Conservation (phyloP, 2,888 invertebrate species). For the Zaprionus bogoriensis region DNA sequence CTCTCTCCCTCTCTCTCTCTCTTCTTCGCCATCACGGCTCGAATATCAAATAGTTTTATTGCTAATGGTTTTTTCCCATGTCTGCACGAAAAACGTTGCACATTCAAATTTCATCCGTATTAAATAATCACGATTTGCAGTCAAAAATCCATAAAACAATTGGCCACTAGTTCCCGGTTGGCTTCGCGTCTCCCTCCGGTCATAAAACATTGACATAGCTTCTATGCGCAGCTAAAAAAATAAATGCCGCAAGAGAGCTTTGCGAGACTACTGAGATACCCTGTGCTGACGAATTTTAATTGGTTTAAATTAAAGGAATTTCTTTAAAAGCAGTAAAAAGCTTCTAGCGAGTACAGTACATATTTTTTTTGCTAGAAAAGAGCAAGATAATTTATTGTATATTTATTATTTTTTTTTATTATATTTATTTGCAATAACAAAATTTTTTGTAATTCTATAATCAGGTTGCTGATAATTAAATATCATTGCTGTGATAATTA, state of each 20-base stretch:
- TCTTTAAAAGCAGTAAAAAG: background rate
- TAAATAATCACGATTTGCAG: constrained; percentile 45
- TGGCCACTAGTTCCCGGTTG: constrained; percentile 26
- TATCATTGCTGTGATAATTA: too few relatives aligned
- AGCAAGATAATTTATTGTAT: too few relatives aligned
- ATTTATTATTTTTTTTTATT: too few relatives aligned
- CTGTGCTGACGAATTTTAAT: background rate
- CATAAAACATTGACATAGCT: constrained; percentile 43
- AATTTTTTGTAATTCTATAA: too few relatives aligned
- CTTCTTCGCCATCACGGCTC: too few relatives aligned
- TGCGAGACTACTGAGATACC: background rate
- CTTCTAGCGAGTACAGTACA: too few relatives aligned
- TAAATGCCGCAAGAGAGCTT: background rate
- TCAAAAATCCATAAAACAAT: constrained; percentile 39
- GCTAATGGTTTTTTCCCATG: background rate
- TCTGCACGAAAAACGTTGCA: constrained; percentile 4
- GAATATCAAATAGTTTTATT: background rate
- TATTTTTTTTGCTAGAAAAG: too few relatives aligned
- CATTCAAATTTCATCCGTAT: constrained; percentile 36
- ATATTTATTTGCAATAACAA: too few relatives aligned
- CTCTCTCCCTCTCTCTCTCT: too few relatives aligned
- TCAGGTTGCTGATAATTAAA: too few relatives aligned
- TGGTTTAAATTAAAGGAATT: too few relatives aligned
- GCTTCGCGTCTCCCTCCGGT: constrained; percentile 12
- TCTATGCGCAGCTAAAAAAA: background rate